phyloP scores from a whole-genome alignment of 1,140 invertebrate genomes.

The Chionoecetes opilio region DNA sequence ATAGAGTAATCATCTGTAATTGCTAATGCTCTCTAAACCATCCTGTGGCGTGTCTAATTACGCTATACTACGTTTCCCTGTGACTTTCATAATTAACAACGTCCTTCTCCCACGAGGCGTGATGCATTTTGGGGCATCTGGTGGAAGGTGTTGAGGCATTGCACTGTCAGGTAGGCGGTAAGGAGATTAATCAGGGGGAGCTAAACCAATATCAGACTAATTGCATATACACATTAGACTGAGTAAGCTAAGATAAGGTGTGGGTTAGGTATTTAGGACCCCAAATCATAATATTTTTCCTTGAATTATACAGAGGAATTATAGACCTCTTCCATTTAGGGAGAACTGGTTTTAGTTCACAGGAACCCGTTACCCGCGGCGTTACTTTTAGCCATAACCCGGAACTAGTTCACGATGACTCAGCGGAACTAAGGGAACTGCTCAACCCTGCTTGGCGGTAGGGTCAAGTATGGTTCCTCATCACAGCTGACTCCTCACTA shows the following conservation, averaged over 20 bases:
- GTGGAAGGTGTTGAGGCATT: neutral
- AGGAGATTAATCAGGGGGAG: neutral
- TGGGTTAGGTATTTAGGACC: too few species aligned
- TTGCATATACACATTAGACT: neutral
- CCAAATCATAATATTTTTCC: too few species aligned
- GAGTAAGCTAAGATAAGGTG: neutral
- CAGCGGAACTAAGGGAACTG: too few species aligned
- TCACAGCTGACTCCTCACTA: too few species aligned
- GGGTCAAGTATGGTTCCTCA: too few species aligned
- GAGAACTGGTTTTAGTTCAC: too few species aligned
- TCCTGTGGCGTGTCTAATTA: neutral
- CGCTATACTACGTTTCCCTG: neutral
- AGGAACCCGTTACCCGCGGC: too few species aligned
- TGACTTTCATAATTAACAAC: neutral
- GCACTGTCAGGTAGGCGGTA: neutral
- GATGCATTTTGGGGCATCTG: slow-evolving; percentile 5
- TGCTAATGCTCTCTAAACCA: neutral
- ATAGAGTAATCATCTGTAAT: neutral
- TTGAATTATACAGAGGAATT: too few species aligned
- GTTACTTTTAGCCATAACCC: too few species aligned
- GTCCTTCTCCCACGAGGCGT: neutral
- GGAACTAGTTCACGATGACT: too few species aligned
- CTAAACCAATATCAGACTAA: neutral
- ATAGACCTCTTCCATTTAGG: too few species aligned
- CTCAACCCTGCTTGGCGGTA: too few species aligned